phyloP scores from a whole-genome alignment of 2,888 invertebrate genomes.

The Druceiella hillmani region DNA sequence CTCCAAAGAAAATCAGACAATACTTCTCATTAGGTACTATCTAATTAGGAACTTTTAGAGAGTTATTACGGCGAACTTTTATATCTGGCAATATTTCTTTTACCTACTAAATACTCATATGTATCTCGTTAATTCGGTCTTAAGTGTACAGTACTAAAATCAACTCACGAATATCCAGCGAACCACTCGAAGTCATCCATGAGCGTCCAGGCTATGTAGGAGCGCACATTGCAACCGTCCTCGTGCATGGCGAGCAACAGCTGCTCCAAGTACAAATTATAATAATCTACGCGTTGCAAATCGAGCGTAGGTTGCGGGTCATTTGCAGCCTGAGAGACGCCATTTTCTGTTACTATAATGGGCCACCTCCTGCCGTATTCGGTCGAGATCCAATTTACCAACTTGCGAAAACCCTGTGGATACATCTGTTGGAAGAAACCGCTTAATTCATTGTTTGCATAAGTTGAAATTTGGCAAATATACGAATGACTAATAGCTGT shows the following conservation, averaged over 20 bases:
- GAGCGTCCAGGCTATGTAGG: slow-evolving; percentile 57
- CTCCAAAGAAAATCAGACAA: too few relatives aligned
- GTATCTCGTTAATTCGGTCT: too few relatives aligned
- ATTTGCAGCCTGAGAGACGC: too few relatives aligned
- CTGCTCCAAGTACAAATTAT: slow-evolving; percentile 43
- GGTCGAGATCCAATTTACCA: slow-evolving; percentile 57
- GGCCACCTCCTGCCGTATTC: slow-evolving; percentile 53
- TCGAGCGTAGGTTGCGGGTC: slow-evolving; percentile 40
- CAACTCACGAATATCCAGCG: slow-evolving; percentile 43
- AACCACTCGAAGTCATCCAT: slow-evolving; percentile 61
- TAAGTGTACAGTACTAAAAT: too few relatives aligned
- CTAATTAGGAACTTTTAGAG: too few relatives aligned
- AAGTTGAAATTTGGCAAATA: too few relatives aligned
- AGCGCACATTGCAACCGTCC: slow-evolving; percentile 42
- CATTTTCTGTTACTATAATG: slow-evolving; percentile 56
- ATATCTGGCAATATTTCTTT: too few relatives aligned
- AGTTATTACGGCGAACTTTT: too few relatives aligned
- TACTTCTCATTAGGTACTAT: too few relatives aligned
- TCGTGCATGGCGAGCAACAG: slow-evolving; percentile 36
- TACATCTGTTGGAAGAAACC: slow-evolving; percentile 40
- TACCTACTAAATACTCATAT: too few relatives aligned
- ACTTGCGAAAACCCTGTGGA: slow-evolving; percentile 58
- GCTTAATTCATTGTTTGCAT: background rate
- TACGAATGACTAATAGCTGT: too few relatives aligned
- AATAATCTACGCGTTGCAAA: slow-evolving; percentile 49